Base-by-base conservation (phyloP, 1,140 invertebrate genomes). In the Drosophila bipectinata region DNA sequence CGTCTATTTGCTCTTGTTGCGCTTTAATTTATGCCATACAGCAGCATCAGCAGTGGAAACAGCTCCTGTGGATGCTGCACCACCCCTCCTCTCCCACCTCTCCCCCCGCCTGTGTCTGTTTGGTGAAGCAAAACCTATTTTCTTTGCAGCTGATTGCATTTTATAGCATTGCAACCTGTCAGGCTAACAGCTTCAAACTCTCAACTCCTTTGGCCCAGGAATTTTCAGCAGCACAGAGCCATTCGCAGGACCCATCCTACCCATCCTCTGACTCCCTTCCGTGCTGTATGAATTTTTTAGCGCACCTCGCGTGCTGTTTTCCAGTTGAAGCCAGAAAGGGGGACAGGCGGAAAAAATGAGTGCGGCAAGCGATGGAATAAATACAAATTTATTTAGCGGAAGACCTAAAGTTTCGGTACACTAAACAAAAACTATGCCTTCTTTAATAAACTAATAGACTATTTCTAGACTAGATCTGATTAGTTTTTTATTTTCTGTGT, bases 81-180 rank as follows among this genome's bases (percentile, higher is more conserved):
- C 57, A 10, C 6, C 39, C 8, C 21, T 32, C 14, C 45, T 45
- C 47, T 18, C n/a, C n/a, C 15, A 15, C 1, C 6, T 21, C 62
- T 57, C 41, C 45, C 45, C 67, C 37, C 14, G 15, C 52, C 44
- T 32, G 53, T 55, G 60, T 61, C 62, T 74, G 54, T 77, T 52
- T 60, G 56, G 72, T 77, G 76, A 32, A 81, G 76, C 81, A 78
- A 82, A 87, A 68, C 74, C 83, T 75, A 85, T 85, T 85, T 85
- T 78, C 82, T 82, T 85, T 87, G 82, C 82, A 85, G 83, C 78
- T 85, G 82, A 85, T 85, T 85, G 82, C 82, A 87, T 85, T 85
- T 85, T 85, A 85, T 85, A 85, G 82, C 81, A 82, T 60, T 66
- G 72, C 45, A 60, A 80, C 47, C 53, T 63, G 59, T 59, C 77